Base-by-base conservation (phyloP, 2,113 vertebrate genomes). In the Paramisgurnus dabryanus region DNA sequence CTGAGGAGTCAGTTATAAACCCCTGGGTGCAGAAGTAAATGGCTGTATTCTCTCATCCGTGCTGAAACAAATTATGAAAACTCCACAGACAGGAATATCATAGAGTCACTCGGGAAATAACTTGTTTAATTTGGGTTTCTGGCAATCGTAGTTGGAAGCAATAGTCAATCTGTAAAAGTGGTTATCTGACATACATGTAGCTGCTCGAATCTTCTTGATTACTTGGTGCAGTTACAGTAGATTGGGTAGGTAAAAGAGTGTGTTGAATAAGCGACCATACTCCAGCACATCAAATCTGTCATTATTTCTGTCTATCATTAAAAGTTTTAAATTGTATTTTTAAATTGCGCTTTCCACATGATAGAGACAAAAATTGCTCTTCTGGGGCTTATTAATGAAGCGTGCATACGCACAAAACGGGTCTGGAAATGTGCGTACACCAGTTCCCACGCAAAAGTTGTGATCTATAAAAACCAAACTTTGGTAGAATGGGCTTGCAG, bases 61-160 rank as follows among this genome's bases (percentile, higher is more conserved):
- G 75, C 75, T 77, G 75, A 77, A 77, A 77, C 75, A 66, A 77
- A 77, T 77, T 77, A 77, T 53, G 34, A 77, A 77, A 66, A 65
- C 63, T 66, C 63, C 47, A 55, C 75, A 77, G 75, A 77, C 63
- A 53, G 75, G 50, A 77, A 77, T 65, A 77, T 77, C 75, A 77
- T 77, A 12, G 10, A 66, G 75, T 50, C 75, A 6, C 1, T 1
- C 9, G 15, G 73, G 27, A 76, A 76, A 76, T 76, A 76, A 76
- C 45, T 49, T 34, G 55, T 76, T 76, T 66, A 77, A 77, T 66
- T 77, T 34, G 64, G 53, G 74, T 65, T 47, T 66, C 47, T 18
- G 63, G 17, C 45, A 77, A 66, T 40, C 50, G 74, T 66, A 3
- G 10, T 41, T 65, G 47, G 75, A 77, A 17, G 63, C 47, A 64